Conservation (phyloP, 1,140 invertebrate genomes). For the Drosophila ironensis region DNA sequence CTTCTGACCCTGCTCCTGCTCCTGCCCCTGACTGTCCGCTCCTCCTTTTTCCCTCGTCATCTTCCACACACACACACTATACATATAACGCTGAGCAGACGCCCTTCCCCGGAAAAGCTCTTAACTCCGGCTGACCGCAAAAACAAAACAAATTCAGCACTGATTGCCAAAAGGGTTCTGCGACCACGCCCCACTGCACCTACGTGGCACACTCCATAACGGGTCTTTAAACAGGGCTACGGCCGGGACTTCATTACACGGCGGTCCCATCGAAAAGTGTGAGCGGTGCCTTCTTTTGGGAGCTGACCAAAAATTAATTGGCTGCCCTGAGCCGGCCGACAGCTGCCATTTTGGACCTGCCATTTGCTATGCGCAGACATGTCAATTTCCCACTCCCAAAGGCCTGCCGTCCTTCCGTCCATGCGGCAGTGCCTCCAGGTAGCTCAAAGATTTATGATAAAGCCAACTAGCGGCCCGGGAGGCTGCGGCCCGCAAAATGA, state of each 20-base stretch:
- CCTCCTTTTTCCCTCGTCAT: neutral
- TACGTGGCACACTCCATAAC: constrained; percentile 45
- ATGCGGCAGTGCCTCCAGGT: constrained; percentile 25
- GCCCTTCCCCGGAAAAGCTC: constrained; percentile 5
- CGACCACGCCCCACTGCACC: constrained; percentile 17
- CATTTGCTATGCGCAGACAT: constrained; percentile 67
- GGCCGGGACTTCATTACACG: constrained; percentile 61
- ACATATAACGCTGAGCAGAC: neutral
- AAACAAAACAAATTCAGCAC: constrained; percentile 47
- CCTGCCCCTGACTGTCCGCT: neutral
- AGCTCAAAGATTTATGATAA: constrained; percentile 79
- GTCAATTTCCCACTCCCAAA: constrained; percentile 55
- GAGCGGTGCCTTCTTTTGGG: constrained; percentile 29
- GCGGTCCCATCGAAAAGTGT: constrained; percentile 6
- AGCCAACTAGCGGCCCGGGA: constrained; percentile 37
- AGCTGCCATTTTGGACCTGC: constrained; percentile 66
- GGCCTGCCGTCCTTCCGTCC: neutral
- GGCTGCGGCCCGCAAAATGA: neutral
- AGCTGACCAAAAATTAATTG: constrained; percentile 71
- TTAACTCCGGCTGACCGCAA: constrained; percentile 51
- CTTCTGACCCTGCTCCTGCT: constrained; percentile 8
- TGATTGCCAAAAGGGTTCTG: constrained; percentile 69
- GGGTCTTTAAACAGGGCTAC: constrained; percentile 47
- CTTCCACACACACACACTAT: neutral
- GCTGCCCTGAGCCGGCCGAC: constrained; percentile 58